Base-by-base conservation (phyloP, 2,797 vertebrate species). In the Sebastes taczanowskii region DNA sequence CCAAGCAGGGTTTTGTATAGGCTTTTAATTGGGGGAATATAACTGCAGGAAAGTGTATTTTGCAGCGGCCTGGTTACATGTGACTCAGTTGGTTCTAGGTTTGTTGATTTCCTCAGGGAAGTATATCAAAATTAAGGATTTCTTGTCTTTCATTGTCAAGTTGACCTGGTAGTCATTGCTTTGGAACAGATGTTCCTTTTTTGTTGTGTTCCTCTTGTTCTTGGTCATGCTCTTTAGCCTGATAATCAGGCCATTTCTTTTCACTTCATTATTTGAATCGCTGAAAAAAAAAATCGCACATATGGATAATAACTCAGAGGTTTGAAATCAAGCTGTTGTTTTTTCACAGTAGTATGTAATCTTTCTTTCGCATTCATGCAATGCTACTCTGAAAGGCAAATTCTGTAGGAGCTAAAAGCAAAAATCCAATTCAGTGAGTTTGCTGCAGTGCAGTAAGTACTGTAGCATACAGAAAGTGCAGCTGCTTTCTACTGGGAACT, bases 401-500 rank as follows among this genome's bases (percentile, higher is more conserved):
- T 38, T 38, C 22, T 60, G 10, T 14, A 35, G 32, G 16, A 53
- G 7, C 62, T 72, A 46, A 61, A 72, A 70, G 49, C 13, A 72
- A 53, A 71, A 71, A 71, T 61, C 20, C 20, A 65, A 46, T 25
- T 18, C 16, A 20, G 38, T 67, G 52, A 25, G 11, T 71, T 52
- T 52, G 49, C 49, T 52, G 7, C 72, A 71, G 9, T 71, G 55
- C 70, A 71, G 9, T 71, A 59, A 63, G 68, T 52, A 70, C 7
- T 74, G 42, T 23, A 80, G 76, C 30, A 77, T 59, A 77, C 69
- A 78, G 59, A 83, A 79, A 82, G 67, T 83, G 65, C 86, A 91
- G 89, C 87, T 92, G 85, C 80, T 75, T 86, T 85, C 67, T 82
- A 89, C 92, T 89, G 91, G 95, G 89, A 95, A 94, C 93, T 88